A percentile compares a stretch with the other conserved stretches of the same genome.
Evolutionary conservation across 2,888 invertebrate genomes (phyloP).

Genomic region (Stenurella melanura): DNA sequence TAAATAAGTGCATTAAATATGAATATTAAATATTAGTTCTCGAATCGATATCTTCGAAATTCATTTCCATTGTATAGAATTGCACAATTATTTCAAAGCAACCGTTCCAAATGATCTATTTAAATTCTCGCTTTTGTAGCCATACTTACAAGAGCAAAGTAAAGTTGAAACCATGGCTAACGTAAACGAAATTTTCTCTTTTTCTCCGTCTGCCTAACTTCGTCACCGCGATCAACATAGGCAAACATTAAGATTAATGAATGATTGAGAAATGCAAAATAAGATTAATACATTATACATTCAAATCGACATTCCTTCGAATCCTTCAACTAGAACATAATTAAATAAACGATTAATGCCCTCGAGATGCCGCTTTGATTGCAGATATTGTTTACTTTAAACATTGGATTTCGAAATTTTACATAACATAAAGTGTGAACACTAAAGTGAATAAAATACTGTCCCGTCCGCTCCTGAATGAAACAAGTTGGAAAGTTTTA

Average conservation of each 20-base stretch:
- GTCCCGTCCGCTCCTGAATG: no score
- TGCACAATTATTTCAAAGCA: neutral
- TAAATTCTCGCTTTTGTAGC: neutral
- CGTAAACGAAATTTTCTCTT: neutral
- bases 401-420: neutral
- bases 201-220: neutral
- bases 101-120: neutral
- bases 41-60: neutral
- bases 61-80: neutral
- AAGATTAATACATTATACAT: neutral
- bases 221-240: neutral
- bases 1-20: neutral
- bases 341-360: neutral
- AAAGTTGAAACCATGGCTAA: neutral
- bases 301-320: neutral
- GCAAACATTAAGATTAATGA: neutral
- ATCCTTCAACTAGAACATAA: neutral
- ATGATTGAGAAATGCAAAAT: conserved; percentile 1
- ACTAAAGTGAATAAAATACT: no score
- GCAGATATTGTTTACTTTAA: neutral
- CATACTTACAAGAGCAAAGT: neutral
- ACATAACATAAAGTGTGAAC: no score
- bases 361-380: neutral
- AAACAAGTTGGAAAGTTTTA: no score
- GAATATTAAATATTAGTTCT: neutral